phyloP scores from a whole-genome alignment of 2,113 vertebrate genomes.

The Oophaga pumilio region DNA sequence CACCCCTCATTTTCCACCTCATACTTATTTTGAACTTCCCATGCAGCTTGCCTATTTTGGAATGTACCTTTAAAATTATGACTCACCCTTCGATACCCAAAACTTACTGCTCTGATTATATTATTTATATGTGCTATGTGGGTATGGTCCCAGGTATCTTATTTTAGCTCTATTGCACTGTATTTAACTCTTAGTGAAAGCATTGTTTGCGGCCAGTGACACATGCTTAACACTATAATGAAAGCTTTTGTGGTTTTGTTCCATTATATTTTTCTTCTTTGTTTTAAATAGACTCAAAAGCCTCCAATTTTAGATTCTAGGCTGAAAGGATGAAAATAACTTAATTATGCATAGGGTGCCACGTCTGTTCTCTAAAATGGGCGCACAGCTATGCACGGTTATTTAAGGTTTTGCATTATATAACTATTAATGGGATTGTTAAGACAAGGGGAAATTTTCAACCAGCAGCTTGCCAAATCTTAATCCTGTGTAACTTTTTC shows the following conservation, averaged over 20 bases:
- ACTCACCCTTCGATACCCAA: background rate
- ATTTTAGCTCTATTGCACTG: background rate
- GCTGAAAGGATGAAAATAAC: conserved; percentile 36
- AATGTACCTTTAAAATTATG: background rate
- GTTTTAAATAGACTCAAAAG: conserved; percentile 37
- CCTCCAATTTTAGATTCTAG: conserved; percentile 16
- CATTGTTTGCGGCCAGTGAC: background rate
- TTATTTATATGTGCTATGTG: background rate
- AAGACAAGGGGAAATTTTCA: too few relatives aligned
- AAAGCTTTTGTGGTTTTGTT: conserved; percentile 35
- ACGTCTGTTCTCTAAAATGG: conserved; percentile 33
- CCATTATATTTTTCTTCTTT: background rate
- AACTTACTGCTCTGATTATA: background rate
- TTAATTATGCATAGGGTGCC: conserved; percentile 32
- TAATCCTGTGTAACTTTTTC: too few relatives aligned
- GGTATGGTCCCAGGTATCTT: background rate
- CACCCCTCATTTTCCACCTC: too few relatives aligned
- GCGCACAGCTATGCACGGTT: conserved; percentile 30
- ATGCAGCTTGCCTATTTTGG: too few relatives aligned
- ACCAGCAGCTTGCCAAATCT: too few relatives aligned
- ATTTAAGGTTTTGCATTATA: conserved; percentile 17
- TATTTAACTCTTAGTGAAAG: background rate
- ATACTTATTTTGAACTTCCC: too few relatives aligned
- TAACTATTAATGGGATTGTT: background rate
- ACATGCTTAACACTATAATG: conserved; percentile 16